Evolutionary conservation across 2,888 invertebrate species (phyloP).

Genomic region (Tricholauxania praeusta): DNA sequence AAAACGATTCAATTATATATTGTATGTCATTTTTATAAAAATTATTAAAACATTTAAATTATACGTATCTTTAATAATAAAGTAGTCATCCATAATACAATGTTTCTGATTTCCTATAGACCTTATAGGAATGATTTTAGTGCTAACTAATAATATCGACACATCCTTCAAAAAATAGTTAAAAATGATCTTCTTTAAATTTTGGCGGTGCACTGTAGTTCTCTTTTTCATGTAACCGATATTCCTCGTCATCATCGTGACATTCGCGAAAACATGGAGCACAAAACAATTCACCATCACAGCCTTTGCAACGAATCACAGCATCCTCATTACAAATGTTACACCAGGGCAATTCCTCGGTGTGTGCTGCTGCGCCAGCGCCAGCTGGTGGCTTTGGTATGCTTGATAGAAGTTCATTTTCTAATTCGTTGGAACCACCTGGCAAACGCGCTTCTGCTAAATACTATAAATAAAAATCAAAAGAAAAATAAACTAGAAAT

Average conservation of each 20-base stretch:
- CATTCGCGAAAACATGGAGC: slow-evolving; percentile 79
- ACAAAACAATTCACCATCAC: slow-evolving; percentile 86
- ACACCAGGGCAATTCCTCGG: slow-evolving; percentile 82
- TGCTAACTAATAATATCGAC: too few relatives aligned
- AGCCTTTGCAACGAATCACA: slow-evolving; percentile 78
- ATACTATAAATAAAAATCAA: slow-evolving; percentile 60
- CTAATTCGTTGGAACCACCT: slow-evolving; percentile 67
- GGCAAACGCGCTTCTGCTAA: slow-evolving; percentile 71
- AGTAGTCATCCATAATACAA: too few relatives aligned
- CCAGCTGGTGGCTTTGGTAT: slow-evolving; percentile 50
- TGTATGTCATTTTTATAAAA: too few relatives aligned
- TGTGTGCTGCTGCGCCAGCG: slow-evolving; percentile 47
- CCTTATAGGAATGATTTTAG: too few relatives aligned
- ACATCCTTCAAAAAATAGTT: slow-evolving; percentile 8
- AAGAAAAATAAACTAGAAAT: neutral
- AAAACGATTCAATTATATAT: too few relatives aligned
- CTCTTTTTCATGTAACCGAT: slow-evolving; percentile 59
- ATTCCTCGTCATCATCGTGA: slow-evolving; percentile 76
- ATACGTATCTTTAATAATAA: too few relatives aligned
- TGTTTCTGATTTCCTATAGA: too few relatives aligned
- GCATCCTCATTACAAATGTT: slow-evolving; percentile 89
- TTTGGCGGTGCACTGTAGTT: slow-evolving; percentile 60
- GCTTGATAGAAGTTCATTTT: slow-evolving; percentile 60
- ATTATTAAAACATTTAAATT: too few relatives aligned
- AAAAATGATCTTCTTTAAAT: slow-evolving; percentile 65